phyloP scores from a whole-genome alignment of 2,888 invertebrate species.

The Synergus gifuensis region DNA sequence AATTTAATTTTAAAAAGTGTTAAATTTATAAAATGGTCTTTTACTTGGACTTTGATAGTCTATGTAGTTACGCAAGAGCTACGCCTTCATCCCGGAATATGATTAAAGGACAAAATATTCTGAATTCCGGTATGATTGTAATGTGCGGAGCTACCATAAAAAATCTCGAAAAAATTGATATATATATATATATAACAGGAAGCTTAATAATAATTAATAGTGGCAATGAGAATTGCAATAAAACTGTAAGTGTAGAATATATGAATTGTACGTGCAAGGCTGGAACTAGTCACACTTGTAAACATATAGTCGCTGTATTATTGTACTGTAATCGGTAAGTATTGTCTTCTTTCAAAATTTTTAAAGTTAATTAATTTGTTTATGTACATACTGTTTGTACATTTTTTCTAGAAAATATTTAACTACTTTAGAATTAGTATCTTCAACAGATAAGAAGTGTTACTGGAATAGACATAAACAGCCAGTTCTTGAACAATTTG shows the following conservation, averaged over 20 bases:
- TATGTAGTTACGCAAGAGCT: constrained; percentile 26
- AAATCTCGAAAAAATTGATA: no score
- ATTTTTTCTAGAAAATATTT: no score
- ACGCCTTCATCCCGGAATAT: constrained; percentile 47
- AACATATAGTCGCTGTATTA: no score
- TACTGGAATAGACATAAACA: constrained; percentile 45
- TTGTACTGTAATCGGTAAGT: no score
- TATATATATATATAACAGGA: constrained; percentile 46
- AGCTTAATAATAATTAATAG: constrained; percentile 33
- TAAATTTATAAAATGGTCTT: not conserved
- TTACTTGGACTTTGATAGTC: constrained; percentile 19
- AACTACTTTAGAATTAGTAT: constrained; percentile 33
- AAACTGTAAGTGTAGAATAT: constrained; percentile 3
- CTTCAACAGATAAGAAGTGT: constrained; percentile 46
- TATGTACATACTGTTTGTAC: no score
- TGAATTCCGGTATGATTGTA: constrained; percentile 48
- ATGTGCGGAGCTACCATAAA: constrained; percentile 42
- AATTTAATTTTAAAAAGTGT: not conserved
- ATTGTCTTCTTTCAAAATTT: no score
- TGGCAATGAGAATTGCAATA: not conserved
- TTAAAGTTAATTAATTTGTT: no score
- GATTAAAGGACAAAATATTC: constrained; percentile 47
- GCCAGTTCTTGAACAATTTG: constrained; percentile 43
- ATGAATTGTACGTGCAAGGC: no score
- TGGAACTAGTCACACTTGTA: no score